Base-by-base conservation (phyloP, 2,113 vertebrate species). In the Aptenodytes patagonicus region DNA sequence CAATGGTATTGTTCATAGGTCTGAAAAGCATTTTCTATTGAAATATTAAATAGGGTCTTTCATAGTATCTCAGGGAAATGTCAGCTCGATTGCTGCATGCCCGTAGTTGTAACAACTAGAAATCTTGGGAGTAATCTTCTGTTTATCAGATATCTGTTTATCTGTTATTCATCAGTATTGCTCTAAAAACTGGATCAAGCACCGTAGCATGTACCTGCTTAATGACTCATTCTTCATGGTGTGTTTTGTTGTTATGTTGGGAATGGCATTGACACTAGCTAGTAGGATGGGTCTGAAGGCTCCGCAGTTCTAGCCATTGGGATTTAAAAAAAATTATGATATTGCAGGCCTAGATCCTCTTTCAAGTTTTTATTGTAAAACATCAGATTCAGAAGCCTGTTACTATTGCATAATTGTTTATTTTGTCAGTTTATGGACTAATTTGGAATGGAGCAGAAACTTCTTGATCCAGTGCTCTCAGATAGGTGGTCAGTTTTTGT, bases 191-290 rank as follows among this genome's bases (percentile, higher is more conserved):
- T 38, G 32, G 7, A 58, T 72, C 24, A 61, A 80, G 49, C 15
- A 29, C n/a, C 0, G 0, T 17, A 54, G 6, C 17, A 15, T 36
- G 4, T 32, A 57, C 42, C 70, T 95, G 34, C 29, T 52, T 68
- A 61, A 60, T 51, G 26, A 40, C 10, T 44, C 13, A 1, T 83
- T 68, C 31, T 76, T 69, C 65, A 10, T 32, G 15, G 3, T 68
- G n/a, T 38, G 31, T 80, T 88, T 77, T 87, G 25, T 36, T 90
- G 6, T 81, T 62, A 7, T 19, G 26, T 34, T 65, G 26, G 46
- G 25, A 86, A 44, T 55, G 32, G 3, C 38, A 40, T 16, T 82
- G 60, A 38, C 32, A 17, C 10, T 31, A 17, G 24, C 14, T 66
- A 28, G 17, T 10, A 36, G 32, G 51, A 57, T 24, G 32, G 10